A percentile compares a stretch with the other conserved stretches of the same genome.
phyloP scores from a whole-genome alignment of 2,113 vertebrate genomes.

The Phocoena phocoena region DNA sequence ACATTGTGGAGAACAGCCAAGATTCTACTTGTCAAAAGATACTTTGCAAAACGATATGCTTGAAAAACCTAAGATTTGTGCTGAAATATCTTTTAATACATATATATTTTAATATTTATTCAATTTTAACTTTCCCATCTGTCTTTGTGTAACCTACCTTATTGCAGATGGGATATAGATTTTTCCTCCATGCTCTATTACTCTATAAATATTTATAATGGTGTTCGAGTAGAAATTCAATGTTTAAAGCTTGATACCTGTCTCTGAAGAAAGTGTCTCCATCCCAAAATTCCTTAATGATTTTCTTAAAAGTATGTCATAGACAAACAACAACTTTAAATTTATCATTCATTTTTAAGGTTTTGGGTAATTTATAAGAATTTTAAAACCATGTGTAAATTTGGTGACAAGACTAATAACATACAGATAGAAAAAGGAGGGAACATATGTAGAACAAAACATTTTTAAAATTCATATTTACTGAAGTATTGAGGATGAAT shows the following conservation, averaged over 20 bases:
- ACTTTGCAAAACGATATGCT: not conserved
- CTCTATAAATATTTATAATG: conserved; percentile 5
- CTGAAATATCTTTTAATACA: not conserved
- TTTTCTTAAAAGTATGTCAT: conserved; percentile 2
- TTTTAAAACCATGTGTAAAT: not conserved
- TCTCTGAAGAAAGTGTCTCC: not conserved
- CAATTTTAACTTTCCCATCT: not conserved
- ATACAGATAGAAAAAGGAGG: not conserved
- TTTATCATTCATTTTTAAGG: not conserved
- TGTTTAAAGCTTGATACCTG: not conserved
- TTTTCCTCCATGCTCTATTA: not conserved
- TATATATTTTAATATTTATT: conserved; percentile 15
- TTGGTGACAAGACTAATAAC: not conserved
- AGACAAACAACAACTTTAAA: not conserved
- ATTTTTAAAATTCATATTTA: not conserved
- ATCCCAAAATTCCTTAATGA: not conserved
- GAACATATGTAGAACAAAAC: not conserved
- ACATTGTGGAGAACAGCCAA: not conserved
- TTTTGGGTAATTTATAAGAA: not conserved
- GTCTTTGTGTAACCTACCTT: not conserved
- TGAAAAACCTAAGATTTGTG: not conserved
- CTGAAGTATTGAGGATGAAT: not conserved
- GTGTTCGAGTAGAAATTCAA: not conserved
- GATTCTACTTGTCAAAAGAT: conserved; percentile 34
- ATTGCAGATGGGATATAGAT: not conserved